Percentiles rank a stretch among this genome's conserved stretches.
Conservation (phyloP, 2,113 vertebrate genomes). For the Mionectes macconnelli region DNA sequence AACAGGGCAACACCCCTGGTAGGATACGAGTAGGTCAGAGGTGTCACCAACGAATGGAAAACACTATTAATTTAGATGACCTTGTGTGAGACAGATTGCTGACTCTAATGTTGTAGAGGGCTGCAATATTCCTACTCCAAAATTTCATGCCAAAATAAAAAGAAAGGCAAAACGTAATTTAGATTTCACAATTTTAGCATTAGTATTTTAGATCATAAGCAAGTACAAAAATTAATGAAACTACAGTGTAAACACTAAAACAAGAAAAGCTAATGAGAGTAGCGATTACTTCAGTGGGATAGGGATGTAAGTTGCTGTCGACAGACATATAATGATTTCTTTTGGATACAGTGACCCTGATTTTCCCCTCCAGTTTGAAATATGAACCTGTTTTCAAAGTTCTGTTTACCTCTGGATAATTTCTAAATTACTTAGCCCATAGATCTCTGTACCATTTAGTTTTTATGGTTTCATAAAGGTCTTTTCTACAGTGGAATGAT, state of each 20-base stretch:
- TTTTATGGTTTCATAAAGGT: neutral
- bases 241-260: neutral
- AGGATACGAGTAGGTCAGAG: neutral
- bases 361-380: neutral
- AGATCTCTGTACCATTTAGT: neutral
- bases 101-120: neutral
- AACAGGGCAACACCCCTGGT: neutral
- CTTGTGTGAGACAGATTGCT: neutral
- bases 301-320: neutral
- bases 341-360: neutral
- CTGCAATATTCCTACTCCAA: neutral
- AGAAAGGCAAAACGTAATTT: neutral
- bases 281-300: neutral
- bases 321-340: neutral
- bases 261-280: neutral
- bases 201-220: neutral
- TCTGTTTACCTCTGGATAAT: neutral
- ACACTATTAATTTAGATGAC: neutral
- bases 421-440: neutral
- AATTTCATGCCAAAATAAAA: neutral
- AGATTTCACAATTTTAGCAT: neutral
- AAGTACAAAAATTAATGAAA: neutral
- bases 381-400: neutral
- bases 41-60: neutral
- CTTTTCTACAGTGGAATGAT: neutral